Conservation (phyloP, 2,888 invertebrate species). For the Leucozona laternaria region DNA sequence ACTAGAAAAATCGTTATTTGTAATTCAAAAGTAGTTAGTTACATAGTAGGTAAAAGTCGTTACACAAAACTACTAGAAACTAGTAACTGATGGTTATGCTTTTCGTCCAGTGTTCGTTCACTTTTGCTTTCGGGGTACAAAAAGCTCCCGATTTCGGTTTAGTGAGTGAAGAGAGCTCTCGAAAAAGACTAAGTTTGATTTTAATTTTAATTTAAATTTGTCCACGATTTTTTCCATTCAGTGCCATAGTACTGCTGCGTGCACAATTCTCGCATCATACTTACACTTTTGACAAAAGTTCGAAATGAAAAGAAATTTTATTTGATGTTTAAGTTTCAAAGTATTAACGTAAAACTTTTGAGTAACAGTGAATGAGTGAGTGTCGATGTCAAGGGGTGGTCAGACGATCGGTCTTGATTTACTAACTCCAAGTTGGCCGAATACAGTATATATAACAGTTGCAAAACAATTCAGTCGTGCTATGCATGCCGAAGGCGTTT, state of each 20-base stretch:
- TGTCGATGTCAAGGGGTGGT: not conserved
- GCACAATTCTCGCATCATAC: not conserved
- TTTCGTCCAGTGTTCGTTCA: too few species aligned
- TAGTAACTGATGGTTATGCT: too few species aligned
- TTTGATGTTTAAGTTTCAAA: constrained; percentile 42
- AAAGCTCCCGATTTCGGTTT: too few species aligned
- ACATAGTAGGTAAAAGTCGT: too few species aligned
- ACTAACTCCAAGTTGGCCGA: not conserved
- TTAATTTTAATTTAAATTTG: too few species aligned
- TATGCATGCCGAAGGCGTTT: constrained; percentile 33
- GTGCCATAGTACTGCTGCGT: not conserved
- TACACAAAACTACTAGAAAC: too few species aligned
- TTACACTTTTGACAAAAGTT: constrained; percentile 48
- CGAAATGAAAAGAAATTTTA: constrained; percentile 38
- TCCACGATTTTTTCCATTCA: not conserved
- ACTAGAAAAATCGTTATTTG: too few species aligned
- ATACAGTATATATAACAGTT: too few species aligned
- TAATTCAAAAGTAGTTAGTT: too few species aligned
- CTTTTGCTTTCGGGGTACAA: too few species aligned
- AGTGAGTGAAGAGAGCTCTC: too few species aligned
- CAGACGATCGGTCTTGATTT: not conserved
- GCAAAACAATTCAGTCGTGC: constrained; percentile 58
- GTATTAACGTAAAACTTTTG: not conserved
- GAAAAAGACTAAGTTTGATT: too few species aligned
- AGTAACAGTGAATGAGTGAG: not conserved